phyloP scores from a whole-genome alignment of 2,113 vertebrate species.

The Spheniscus mendiculus region DNA sequence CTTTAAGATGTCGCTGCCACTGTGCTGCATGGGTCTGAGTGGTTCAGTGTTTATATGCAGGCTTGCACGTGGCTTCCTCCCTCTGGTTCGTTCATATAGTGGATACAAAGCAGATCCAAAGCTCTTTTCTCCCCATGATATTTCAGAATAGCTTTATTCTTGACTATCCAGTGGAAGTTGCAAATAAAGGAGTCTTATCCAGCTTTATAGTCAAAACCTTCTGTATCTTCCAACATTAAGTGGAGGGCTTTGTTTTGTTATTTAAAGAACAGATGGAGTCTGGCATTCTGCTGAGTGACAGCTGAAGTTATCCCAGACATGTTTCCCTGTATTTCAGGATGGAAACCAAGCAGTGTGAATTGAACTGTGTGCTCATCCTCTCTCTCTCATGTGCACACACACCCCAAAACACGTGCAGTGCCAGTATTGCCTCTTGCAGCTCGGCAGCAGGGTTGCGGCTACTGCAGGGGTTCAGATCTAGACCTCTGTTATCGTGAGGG shows the following conservation, averaged over 20 bases:
- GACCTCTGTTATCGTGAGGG: not conserved
- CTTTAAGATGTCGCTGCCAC: accelerated
- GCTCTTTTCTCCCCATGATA: not conserved
- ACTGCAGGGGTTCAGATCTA: not conserved
- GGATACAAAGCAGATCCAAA: not conserved
- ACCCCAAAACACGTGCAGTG: not conserved
- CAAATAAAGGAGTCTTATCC: not conserved
- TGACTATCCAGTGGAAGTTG: not conserved
- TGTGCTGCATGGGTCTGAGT: not conserved
- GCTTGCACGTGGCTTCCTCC: not conserved
- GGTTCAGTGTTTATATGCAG: not conserved
- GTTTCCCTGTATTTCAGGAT: slow-evolving; percentile 8
- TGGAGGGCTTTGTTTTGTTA: not conserved
- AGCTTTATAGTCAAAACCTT: not conserved
- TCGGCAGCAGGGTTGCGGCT: not conserved
- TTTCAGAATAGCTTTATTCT: not conserved
- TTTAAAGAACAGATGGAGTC: slow-evolving; percentile 33
- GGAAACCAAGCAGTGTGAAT: not conserved
- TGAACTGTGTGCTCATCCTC: not conserved
- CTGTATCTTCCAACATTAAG: not conserved
- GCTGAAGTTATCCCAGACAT: not conserved
- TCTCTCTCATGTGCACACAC: accelerated
- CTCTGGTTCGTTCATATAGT: not conserved
- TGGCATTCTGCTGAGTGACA: slow-evolving; percentile 28
- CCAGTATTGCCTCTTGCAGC: not conserved